A percentile compares a stretch with the other conserved stretches of the same genome.
These are phyloP conservation scores for Thera obeliscata DNA, from an alignment of 2,888 invertebrate genomes.

Conservation along the genomic window DNA sequence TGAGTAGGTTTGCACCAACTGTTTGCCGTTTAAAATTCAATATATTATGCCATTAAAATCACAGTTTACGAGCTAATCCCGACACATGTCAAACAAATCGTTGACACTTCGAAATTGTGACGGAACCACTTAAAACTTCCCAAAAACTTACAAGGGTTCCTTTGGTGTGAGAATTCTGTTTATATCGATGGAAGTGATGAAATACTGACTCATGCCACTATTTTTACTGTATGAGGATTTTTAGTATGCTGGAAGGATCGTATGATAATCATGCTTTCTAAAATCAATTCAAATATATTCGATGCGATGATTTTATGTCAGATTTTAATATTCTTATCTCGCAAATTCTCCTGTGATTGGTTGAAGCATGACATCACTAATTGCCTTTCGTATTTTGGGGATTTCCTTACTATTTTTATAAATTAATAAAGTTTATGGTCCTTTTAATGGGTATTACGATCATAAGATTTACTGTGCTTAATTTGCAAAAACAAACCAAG, in stretches of 20 bases:
- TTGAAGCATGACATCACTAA: constrained; percentile 42
- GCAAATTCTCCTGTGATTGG: constrained; percentile 31
- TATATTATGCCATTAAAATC: constrained; percentile 72
- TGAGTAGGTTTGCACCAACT: constrained; percentile 41
- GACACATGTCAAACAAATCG: constrained; percentile 79
- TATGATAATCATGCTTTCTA: constrained; percentile 9
- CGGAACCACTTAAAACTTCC: constrained; percentile 60
- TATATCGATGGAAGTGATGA: constrained; percentile 16
- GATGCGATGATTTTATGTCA: background rate
- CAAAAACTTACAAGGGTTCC: constrained; percentile 33
- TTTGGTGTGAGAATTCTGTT: constrained; percentile 43
- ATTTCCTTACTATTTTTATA: constrained; percentile 36
- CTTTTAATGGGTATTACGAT: constrained; percentile 17
- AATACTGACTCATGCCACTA: background rate
- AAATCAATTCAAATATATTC: constrained; percentile 17
- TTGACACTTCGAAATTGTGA: constrained; percentile 68
- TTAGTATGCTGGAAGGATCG: background rate
- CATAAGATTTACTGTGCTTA: background rate
- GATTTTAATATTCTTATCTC: constrained; percentile 16
- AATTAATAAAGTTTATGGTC: constrained; percentile 13
- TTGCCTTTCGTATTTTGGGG: constrained; percentile 38
- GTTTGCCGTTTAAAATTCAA: constrained; percentile 68
- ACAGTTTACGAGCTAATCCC: constrained; percentile 67
- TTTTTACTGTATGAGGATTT: background rate
- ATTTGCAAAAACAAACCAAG: background rate